A percentile compares a stretch with the other conserved stretches of the same genome.
Conservation (phyloP, 2,888 invertebrate genomes). For the Leucoptera coffeella region DNA sequence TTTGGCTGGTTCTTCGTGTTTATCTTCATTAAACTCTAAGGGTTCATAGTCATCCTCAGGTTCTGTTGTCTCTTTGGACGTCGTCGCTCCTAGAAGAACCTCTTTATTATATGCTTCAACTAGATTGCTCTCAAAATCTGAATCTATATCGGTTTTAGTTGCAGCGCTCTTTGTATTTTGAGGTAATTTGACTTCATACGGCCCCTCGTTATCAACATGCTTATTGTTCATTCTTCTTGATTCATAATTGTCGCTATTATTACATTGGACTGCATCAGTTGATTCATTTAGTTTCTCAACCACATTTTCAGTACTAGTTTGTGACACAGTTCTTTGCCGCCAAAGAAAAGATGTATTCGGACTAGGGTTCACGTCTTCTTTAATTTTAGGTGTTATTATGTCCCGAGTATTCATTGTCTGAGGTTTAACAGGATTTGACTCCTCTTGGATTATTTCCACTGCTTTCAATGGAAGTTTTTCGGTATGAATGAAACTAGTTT, state of each 20-base stretch:
- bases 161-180: too few species aligned
- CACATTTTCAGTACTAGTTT: conserved; percentile 32
- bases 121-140: conserved; percentile 38
- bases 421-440: conserved; percentile 13
- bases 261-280: conserved; percentile 2
- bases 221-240: too few species aligned
- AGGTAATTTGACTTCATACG: too few species aligned
- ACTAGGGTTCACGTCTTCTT: conserved; percentile 31
- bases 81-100: conserved; percentile 25
- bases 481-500: conserved; percentile 40
- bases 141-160: conserved; percentile 12
- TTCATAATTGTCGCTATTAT: conserved; percentile 3
- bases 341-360: conserved; percentile 65
- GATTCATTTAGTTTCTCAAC: conserved; percentile 23
- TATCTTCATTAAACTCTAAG: conserved; percentile 24
- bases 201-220: too few species aligned
- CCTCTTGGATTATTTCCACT: conserved; percentile 44
- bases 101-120: conserved; percentile 41
- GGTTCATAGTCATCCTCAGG: conserved; percentile 43
- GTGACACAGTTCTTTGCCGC: conserved; percentile 42
- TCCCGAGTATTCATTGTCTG: neutral
- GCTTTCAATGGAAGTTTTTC: conserved; percentile 33
- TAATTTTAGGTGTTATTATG: conserved; percentile 10
- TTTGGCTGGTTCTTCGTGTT: conserved; percentile 21
- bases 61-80: conserved; percentile 26